phyloP scores from a whole-genome alignment of 92 coral and sea anemone species.

The Hydrozoanthus gracilis region DNA sequence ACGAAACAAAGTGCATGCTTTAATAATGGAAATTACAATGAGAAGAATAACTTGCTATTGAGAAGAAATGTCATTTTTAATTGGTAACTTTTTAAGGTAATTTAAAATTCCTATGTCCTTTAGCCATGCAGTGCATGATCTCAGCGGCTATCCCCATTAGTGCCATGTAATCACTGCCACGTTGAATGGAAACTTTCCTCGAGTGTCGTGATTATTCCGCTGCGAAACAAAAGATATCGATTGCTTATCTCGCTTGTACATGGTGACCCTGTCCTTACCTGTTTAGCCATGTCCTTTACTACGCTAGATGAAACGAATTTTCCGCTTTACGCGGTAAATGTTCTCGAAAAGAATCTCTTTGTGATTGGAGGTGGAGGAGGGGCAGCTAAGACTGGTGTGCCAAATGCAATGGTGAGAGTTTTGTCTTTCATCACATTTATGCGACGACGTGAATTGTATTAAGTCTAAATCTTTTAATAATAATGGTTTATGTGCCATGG shows the following conservation, averaged over 20 bases:
- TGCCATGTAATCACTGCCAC: constrained; percentile 72
- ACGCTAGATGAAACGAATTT: constrained; percentile 91
- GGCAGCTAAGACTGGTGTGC: constrained; percentile 98
- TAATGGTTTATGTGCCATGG: neutral
- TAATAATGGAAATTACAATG: too few species aligned
- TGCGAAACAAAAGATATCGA: neutral
- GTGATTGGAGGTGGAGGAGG: constrained; percentile 98
- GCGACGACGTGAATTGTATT: neutral
- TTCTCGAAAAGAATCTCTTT: constrained; percentile 86
- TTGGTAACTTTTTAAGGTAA: too few species aligned
- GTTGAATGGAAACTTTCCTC: constrained; percentile 54
- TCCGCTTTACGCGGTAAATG: constrained; percentile 95
- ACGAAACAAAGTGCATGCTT: too few species aligned
- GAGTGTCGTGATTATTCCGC: neutral
- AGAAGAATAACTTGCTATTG: too few species aligned
- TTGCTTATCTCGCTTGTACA: neutral
- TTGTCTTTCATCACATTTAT: constrained; percentile 20
- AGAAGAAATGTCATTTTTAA: too few species aligned
- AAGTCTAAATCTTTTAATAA: neutral
- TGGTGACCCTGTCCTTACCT: neutral
- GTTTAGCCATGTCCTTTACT: constrained; percentile 71
- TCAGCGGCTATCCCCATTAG: constrained; percentile 54
- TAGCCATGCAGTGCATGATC: neutral
- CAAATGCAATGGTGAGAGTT: constrained; percentile 88
- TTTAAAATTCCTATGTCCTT: too few species aligned